Percentiles rank a stretch among this genome's conserved stretches.
Conservation (phyloP, 2,113 vertebrate genomes). For the Sylvia atricapilla region DNA sequence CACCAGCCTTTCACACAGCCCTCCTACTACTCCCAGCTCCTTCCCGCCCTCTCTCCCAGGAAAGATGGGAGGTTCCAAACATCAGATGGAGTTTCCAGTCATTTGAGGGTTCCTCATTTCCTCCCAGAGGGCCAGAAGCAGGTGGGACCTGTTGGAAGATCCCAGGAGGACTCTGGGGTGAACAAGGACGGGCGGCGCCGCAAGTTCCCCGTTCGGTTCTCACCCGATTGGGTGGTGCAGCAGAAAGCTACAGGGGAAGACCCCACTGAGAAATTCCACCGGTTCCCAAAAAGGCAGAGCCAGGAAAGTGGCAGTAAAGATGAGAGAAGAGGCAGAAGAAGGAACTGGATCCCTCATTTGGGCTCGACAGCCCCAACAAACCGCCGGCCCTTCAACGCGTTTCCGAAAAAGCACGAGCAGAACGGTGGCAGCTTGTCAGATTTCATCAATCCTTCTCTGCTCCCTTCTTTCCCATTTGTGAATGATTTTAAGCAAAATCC, state of each 20-base stretch:
- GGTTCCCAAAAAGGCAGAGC: slow-evolving; percentile 13
- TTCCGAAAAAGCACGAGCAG: neutral
- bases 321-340: neutral
- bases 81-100: neutral
- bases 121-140: neutral
- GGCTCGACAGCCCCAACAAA: neutral
- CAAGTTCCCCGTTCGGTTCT: neutral
- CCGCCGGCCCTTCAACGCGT: neutral
- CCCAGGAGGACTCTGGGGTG: neutral
- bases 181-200: neutral
- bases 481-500: slow-evolving; percentile 51
- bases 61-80: slow-evolving; percentile 8
- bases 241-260: neutral
- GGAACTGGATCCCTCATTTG: slow-evolving; percentile 10
- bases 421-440: slow-evolving; percentile 6
- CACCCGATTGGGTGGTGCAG: neutral
- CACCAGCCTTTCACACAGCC: neutral
- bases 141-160: neutral
- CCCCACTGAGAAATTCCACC: neutral
- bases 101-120: neutral
- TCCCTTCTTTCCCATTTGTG: slow-evolving; percentile 4
- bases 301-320: neutral
- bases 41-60: neutral
- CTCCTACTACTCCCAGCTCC: slow-evolving; percentile 4
- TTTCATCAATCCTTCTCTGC: slow-evolving; percentile 59